Percentiles rank a stretch among this genome's conserved stretches.
Conservation (phyloP, 2,797 vertebrate species). For the Melanotaenia parkinsoni region DNA sequence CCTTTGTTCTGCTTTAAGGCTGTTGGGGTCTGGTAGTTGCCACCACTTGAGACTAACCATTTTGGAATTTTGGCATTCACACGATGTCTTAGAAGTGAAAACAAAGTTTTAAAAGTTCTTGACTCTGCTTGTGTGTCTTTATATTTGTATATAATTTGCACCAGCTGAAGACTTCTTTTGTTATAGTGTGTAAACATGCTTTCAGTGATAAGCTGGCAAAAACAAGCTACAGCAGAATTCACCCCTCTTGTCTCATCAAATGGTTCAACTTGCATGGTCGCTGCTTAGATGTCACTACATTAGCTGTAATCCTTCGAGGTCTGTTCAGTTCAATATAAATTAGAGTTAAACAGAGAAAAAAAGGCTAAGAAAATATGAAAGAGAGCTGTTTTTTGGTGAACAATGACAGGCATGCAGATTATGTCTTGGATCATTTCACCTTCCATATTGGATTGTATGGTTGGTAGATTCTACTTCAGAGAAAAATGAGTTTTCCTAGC, state of each 20-base stretch:
- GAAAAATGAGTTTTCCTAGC: slow-evolving; percentile 61
- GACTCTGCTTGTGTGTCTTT: slow-evolving; percentile 16
- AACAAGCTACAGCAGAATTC: slow-evolving; percentile 30
- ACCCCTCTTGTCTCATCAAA: slow-evolving; percentile 38
- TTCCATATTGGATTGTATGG: slow-evolving; percentile 66
- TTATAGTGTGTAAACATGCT: slow-evolving; percentile 1
- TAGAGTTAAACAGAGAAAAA: slow-evolving; percentile 15
- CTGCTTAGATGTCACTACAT: slow-evolving; percentile 38
- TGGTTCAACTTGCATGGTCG: slow-evolving; percentile 43
- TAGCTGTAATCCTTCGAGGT: slow-evolving; percentile 46
- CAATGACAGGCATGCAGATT: slow-evolving; percentile 69
- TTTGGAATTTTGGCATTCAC: slow-evolving; percentile 43
- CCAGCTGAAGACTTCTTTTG: slow-evolving; percentile 30
- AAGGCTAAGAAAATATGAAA: slow-evolving; percentile 43
- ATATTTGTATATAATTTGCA: slow-evolving; percentile 51
- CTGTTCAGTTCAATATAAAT: slow-evolving; percentile 24
- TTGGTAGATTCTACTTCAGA: slow-evolving; percentile 69
- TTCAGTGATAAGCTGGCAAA: slow-evolving; percentile 34
- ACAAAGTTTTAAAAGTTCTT: slow-evolving; percentile 9
- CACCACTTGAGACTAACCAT: slow-evolving; percentile 40
- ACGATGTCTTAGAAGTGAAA: slow-evolving; percentile 39
- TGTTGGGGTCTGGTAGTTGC: slow-evolving; percentile 45
- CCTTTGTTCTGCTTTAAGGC: slow-evolving; percentile 58
- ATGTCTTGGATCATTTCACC: slow-evolving; percentile 68
- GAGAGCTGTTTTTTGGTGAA: slow-evolving; percentile 46